Evolutionary conservation across 2,888 invertebrate genomes (phyloP), one percentile per base, ranked within the genome.

Genomic region (Achlya flavicornis): DNA sequence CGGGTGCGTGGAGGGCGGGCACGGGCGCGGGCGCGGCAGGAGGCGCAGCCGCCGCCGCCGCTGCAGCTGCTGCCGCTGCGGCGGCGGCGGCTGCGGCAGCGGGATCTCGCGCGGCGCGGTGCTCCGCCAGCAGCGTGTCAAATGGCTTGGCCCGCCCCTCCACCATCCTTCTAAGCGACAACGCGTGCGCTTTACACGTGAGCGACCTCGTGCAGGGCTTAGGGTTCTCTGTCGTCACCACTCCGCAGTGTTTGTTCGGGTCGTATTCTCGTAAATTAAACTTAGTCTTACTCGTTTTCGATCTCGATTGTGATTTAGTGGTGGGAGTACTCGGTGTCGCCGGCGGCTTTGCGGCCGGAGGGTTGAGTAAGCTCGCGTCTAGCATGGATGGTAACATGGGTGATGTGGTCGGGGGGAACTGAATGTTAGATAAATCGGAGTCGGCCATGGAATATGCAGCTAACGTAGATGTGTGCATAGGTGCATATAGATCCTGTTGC

Each of bases 231-330:
- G 94, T 95, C 63, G 95, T 95, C 74, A 95, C 89, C 16, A 97
- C 97, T 3, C 97, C 98, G 85, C 97, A 97, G 83, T 97, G 97
- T 73, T 96, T 95, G 83, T 97, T 96, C 19, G 97, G 96, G 86
- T 97, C 97, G 88, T 96, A 97, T 82, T 97, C 96, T 67, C 97
- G 94, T 69, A 94, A 92, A 72, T 88, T 90, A 74, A 91, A 90
- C 77, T 93, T 94, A 66, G 89, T 87, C 77, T 93, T 93, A 77
- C 85, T 87, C 46, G 88, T 79, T 76, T 89, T 92, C 35, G 85
- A 81, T 69, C 87, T 84, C 46, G 84, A 83, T 63, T 79, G 74
- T 57, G 86, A 77, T 70, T 86, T 89, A 12, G 86, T 84, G 26
- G 85, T 76, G 6, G 83, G 84, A 16, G 85, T 84, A 66, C 75